Percentiles rank a stretch among this genome's conserved stretches.
phyloP scores from a whole-genome alignment of 2,113 vertebrate species.

The Colinus virginianus region DNA sequence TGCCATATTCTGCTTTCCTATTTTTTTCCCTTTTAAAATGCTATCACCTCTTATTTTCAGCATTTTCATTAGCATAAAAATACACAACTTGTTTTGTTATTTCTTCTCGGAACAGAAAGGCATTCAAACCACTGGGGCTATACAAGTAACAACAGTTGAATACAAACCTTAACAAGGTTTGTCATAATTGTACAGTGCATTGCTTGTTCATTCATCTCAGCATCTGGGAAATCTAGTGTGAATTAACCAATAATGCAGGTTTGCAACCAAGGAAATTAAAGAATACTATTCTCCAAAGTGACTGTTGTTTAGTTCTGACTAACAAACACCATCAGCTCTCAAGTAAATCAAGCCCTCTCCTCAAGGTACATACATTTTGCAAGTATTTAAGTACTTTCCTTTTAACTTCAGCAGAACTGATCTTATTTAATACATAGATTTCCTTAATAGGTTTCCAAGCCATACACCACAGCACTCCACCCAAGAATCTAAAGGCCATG shows the following conservation, averaged over 20 bases:
- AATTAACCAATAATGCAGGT: conserved; percentile 29
- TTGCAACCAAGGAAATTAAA: conserved; percentile 28
- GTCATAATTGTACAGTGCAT: conserved; percentile 1
- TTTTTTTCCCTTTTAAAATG: neutral
- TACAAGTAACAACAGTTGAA: neutral
- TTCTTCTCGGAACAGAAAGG: neutral
- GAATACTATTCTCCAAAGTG: neutral
- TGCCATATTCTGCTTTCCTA: neutral
- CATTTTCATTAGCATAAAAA: conserved; percentile 46
- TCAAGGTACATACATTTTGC: neutral
- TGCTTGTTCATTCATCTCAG: neutral
- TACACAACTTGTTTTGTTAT: conserved; percentile 28
- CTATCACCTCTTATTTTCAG: conserved; percentile 1
- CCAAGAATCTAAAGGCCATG: neutral
- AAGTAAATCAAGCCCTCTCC: neutral
- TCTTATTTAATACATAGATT: neutral
- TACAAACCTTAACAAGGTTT: neutral
- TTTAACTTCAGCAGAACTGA: neutral
- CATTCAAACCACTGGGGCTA: conserved; percentile 18
- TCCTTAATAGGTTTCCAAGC: neutral
- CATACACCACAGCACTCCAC: neutral
- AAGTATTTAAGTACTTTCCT: neutral
- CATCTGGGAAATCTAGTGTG: neutral
- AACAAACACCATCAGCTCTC: neutral
- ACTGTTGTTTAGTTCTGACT: neutral